Evolutionary conservation across 1,140 invertebrate genomes (phyloP).

Genomic region (Euglossa dilemma): DNA sequence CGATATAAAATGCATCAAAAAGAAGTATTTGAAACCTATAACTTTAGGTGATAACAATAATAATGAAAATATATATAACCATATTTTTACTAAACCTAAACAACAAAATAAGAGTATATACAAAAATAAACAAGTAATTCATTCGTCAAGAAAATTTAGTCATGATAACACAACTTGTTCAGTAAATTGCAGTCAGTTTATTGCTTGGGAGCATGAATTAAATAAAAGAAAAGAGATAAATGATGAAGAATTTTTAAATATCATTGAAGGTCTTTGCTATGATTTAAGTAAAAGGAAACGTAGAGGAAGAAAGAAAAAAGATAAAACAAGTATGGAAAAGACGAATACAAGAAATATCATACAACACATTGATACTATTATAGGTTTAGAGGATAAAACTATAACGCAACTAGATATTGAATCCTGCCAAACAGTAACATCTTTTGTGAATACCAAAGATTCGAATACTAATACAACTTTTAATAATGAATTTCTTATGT

Average conservation of each 20-base stretch:
- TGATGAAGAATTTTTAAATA: constrained; percentile 60
- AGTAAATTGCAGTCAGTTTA: constrained; percentile 28
- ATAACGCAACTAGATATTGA: neutral
- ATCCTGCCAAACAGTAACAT: neutral
- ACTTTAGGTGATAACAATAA: constrained; percentile 11
- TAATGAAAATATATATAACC: constrained; percentile 12
- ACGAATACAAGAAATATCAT: neutral
- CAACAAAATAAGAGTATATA: neutral
- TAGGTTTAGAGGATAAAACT: neutral
- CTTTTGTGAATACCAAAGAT: neutral
- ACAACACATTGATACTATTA: neutral
- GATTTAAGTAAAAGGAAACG: constrained; percentile 55
- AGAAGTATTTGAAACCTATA: neutral
- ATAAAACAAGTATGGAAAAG: neutral
- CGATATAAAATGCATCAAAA: neutral
- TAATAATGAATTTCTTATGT: neutral
- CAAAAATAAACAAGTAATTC: neutral
- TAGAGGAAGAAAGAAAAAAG: constrained; percentile 45
- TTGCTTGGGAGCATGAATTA: constrained; percentile 59
- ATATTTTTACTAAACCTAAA: neutral
- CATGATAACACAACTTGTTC: constrained; percentile 20
- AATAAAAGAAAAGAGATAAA: constrained; percentile 63
- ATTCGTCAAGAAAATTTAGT: neutral
- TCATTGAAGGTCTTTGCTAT: constrained; percentile 56
- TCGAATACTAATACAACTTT: neutral